Conservation (phyloP, 2,113 vertebrate species). For the Pampusana beccarii region DNA sequence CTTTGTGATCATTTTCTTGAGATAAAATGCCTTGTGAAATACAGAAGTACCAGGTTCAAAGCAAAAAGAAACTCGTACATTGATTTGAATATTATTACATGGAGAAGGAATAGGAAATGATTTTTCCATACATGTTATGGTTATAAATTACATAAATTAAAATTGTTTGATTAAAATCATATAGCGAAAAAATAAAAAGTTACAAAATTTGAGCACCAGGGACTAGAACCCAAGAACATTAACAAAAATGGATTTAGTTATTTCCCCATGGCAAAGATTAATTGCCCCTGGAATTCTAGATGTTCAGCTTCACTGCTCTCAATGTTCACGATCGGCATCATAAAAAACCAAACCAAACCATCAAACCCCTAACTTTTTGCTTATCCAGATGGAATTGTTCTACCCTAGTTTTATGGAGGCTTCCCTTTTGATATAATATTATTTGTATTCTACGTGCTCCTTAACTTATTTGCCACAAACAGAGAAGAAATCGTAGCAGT, state of each 20-base stretch:
- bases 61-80: not conserved
- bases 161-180: not conserved
- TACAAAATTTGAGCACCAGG: not conserved
- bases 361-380: not conserved
- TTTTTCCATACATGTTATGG: not conserved
- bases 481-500: not conserved
- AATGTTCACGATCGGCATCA: not conserved
- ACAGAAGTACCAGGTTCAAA: not conserved
- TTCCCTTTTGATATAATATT: not conserved
- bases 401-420: not conserved
- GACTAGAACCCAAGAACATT: not conserved
- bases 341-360: not conserved
- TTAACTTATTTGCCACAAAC: not conserved
- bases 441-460: not conserved
- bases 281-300: not conserved
- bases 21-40: not conserved
- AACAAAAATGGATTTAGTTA: not conserved
- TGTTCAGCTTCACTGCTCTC: not conserved
- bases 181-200: not conserved
- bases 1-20: not conserved
- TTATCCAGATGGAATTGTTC: not conserved
- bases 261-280: not conserved
- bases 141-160: not conserved
- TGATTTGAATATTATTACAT: not conserved
- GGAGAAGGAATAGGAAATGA: not conserved